phyloP scores from a whole-genome alignment of 2,888 invertebrate genomes.

The Eilema depressum region DNA sequence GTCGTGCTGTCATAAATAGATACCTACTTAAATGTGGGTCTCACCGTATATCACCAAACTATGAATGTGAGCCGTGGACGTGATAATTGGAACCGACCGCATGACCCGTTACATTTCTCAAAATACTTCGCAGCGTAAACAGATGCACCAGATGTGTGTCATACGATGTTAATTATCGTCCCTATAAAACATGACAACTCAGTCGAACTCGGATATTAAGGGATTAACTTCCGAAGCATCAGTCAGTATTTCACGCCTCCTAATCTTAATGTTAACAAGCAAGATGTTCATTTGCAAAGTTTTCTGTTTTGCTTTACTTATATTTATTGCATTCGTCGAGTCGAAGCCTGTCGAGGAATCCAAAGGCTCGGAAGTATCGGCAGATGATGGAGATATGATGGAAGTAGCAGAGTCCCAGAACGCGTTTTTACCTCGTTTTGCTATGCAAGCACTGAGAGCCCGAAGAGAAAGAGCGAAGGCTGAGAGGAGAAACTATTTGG shows the following conservation, averaged over 20 bases:
- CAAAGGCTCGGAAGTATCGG: slow-evolving; percentile 33
- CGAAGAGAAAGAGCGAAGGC: slow-evolving; percentile 68
- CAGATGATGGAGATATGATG: slow-evolving; percentile 69
- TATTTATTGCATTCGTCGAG: slow-evolving; percentile 52
- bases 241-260: slow-evolving; percentile 17
- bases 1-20: slow-evolving; percentile 11
- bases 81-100: slow-evolving; percentile 80
- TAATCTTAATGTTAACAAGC: slow-evolving; percentile 13
- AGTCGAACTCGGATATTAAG: slow-evolving; percentile 56
- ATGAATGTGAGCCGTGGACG: slow-evolving; percentile 69
- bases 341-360: slow-evolving; percentile 62
- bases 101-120: slow-evolving; percentile 82
- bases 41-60: slow-evolving; percentile 51
- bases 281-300: slow-evolving; percentile 59
- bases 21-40: slow-evolving; percentile 42
- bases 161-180: slow-evolving; percentile 57
- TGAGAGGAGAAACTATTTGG: slow-evolving; percentile 61
- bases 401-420: slow-evolving; percentile 76
- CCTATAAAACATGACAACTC: slow-evolving; percentile 72
- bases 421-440: slow-evolving; percentile 78
- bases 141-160: slow-evolving; percentile 82
- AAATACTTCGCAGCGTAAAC: slow-evolving; percentile 76
- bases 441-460: slow-evolving; percentile 76
- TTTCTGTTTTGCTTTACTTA: slow-evolving; percentile 52
- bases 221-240: slow-evolving; percentile 63